Conservation (phyloP, 2,113 vertebrate species). For the Phalacrocorax carbo region DNA sequence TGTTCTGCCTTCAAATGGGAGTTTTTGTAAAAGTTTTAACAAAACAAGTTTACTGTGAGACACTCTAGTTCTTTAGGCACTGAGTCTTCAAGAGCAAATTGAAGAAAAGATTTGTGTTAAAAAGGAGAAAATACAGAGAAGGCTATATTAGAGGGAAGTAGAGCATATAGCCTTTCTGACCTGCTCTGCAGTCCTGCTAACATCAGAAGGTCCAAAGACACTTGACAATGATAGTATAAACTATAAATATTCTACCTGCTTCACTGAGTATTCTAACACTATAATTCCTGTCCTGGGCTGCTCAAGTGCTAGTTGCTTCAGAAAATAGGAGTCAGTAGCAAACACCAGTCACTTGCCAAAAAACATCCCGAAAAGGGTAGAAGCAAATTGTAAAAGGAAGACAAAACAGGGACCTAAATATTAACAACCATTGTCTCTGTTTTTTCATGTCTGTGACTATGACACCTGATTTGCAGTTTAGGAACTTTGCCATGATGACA, state of each 20-base stretch:
- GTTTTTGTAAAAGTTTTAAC: background rate
- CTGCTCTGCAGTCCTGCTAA: background rate
- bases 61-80: background rate
- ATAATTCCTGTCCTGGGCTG: background rate
- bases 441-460: background rate
- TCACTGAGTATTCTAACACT: background rate
- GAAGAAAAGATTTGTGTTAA: background rate
- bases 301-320: background rate
- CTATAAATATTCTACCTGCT: slow-evolving; percentile 9
- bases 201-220: background rate
- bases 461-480: background rate
- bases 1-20: background rate
- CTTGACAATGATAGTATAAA: background rate
- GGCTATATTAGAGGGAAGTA: background rate
- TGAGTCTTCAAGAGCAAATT: background rate
- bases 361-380: background rate
- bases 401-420: background rate
- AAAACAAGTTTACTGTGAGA: background rate
- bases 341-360: background rate
- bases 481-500: background rate
- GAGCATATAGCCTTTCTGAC: background rate
- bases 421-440: background rate
- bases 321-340: background rate
- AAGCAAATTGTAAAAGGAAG: background rate
- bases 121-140: background rate